Evolutionary conservation across 2,888 invertebrate genomes (phyloP), one percentile per base, ranked within the genome.

Genomic region (Blastobasis lacticolella): DNA sequence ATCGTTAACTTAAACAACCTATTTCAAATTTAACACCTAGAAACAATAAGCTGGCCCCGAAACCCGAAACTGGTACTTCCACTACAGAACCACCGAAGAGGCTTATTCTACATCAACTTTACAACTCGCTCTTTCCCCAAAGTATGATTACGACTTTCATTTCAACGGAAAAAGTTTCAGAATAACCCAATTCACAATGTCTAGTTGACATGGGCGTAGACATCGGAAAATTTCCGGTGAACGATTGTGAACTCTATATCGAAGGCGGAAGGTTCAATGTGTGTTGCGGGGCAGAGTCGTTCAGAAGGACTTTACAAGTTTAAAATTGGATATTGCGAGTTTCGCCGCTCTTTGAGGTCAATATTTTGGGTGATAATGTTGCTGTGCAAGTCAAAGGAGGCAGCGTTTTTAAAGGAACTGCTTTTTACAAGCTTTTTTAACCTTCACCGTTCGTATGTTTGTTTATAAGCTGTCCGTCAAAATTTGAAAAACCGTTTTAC

Each of bases 291-390:
- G 47, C 41, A 51, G 6, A 6, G 10, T 40, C 40, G n/a, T 40
- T 48, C 9, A 3, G 40, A 5, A 4, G 45, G 58, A 63, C 61
- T 66, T 64, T 61, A 60, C 59, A 61, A 54, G 63, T 77, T 77
- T 74, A 76, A 78, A 79, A 78, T 78, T 76, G 73, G 75, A 67
- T 69, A 63, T 60, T 66, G 64, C 74, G 73, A 76, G 71, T 78
- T 78, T 69, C 55, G 62, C 63, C 70, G 66, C 64, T 60, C 64
- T 67, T 59, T 64, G 57, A 54, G 59, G 54, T 46, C 52, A 49
- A 53, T 57, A 59, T 59, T 49, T 67, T 62, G 55, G 52, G 56
- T 60, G 52, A 61, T 60, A 62, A 51, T 46, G 51, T 45, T 45
- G 23, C 45, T 53, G 54, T 57, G 5, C 45, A 56, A 57, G 59